phyloP scores from a whole-genome alignment of 1,140 invertebrate species.

The Agraylea sexmaculata region DNA sequence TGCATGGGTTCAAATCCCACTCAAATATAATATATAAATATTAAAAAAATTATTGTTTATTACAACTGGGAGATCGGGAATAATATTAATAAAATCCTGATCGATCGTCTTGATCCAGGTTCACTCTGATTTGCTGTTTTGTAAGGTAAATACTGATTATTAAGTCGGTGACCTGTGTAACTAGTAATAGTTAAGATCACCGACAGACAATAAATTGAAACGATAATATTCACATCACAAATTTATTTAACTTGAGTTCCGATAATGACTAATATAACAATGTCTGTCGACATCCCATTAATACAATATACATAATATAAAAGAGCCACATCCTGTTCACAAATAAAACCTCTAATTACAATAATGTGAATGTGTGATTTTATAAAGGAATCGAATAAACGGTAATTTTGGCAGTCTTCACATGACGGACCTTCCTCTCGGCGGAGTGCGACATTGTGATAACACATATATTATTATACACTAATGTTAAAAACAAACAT shows the following conservation, averaged over 20 bases:
- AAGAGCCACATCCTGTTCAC: constrained; percentile 17
- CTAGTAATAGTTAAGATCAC: constrained; percentile 1
- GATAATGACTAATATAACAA: constrained; percentile 1
- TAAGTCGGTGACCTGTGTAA: constrained; percentile 2
- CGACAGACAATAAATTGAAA: constrained; percentile 6
- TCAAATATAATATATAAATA: too few species aligned
- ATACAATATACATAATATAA: too few species aligned
- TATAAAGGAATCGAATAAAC: constrained; percentile 13
- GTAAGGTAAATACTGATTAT: constrained; percentile 2
- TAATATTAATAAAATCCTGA: too few species aligned
- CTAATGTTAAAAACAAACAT: constrained; percentile 1
- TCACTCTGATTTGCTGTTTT: not conserved
- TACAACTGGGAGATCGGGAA: too few species aligned
- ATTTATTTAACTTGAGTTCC: constrained; percentile 1
- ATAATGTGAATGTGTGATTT: constrained; percentile 6
- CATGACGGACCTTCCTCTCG: constrained; percentile 16
- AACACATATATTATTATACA: constrained; percentile 12
- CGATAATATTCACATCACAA: constrained; percentile 6
- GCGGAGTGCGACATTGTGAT: too few species aligned
- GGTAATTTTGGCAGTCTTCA: constrained; percentile 21
- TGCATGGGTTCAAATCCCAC: too few species aligned
- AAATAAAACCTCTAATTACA: constrained; percentile 13
- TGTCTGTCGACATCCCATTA: too few species aligned
- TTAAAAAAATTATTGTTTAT: too few species aligned
- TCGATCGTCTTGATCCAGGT: too few species aligned